Percentiles rank a stretch among this genome's conserved stretches.
phyloP scores from a whole-genome alignment of 2,888 invertebrate species.

The Linnaemya vulpina region DNA sequence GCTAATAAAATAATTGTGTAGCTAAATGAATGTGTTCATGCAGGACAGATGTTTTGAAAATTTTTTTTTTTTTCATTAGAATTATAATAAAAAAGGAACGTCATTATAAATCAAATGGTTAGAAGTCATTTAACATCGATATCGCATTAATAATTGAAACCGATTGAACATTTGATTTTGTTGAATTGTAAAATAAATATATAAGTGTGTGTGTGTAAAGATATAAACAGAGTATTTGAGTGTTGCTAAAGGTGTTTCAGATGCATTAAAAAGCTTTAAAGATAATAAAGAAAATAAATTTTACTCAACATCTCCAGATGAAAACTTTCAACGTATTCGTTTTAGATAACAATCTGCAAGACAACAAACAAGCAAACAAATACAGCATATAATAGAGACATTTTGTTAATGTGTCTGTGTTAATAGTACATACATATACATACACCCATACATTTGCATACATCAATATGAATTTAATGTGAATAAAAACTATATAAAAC shows the following conservation, averaged over 20 bases:
- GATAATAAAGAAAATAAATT: too few relatives aligned
- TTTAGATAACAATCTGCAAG: neutral
- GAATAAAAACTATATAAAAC: conserved; percentile 13
- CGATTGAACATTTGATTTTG: neutral
- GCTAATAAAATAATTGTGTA: conserved; percentile 37
- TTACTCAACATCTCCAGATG: neutral
- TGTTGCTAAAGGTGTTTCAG: neutral
- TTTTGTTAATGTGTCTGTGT: conserved; percentile 33
- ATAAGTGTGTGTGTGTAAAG: neutral
- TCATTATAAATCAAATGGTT: neutral
- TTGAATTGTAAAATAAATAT: neutral
- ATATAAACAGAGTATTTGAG: neutral
- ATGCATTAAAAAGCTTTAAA: neutral
- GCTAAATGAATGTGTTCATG: conserved; percentile 33
- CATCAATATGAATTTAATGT: conserved; percentile 21
- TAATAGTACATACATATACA: neutral
- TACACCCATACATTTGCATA: neutral
- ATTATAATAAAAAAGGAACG: neutral
- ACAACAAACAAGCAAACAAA: neutral
- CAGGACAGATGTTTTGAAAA: neutral
- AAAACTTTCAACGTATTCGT: neutral
- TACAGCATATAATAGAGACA: neutral
- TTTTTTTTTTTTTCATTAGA: neutral
- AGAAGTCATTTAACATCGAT: neutral
- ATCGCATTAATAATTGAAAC: neutral